Evolutionary conservation across 23 tunicate genomes (phyloP).

Genomic region (Halocynthia roretzi): DNA sequence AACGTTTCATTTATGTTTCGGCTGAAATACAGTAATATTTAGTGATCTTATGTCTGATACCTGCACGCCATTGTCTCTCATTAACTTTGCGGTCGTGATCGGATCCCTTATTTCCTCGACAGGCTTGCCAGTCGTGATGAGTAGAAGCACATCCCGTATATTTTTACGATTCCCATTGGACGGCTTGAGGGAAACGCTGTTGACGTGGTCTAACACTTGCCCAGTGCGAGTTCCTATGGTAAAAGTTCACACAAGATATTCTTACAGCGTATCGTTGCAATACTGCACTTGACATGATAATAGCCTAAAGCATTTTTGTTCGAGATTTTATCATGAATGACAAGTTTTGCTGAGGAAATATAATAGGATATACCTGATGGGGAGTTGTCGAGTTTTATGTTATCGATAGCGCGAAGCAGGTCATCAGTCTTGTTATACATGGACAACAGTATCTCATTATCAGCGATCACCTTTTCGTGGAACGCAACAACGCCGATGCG

Average conservation of each 20-base stretch:
- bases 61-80: background rate
- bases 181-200: background rate
- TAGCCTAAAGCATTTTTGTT: too few species aligned
- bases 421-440: background rate
- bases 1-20: too few species aligned
- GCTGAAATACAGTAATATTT: too few species aligned
- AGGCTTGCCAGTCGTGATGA: background rate
- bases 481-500: constrained; percentile 1
- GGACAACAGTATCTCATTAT: background rate
- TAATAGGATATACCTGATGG: background rate
- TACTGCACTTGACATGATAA: too few species aligned
- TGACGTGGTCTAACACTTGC: constrained; percentile 7
- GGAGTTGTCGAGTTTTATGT: background rate
- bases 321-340: too few species aligned
- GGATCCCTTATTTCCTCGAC: constrained; percentile 1
- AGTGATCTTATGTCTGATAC: background rate
- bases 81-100: background rate
- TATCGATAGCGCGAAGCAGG: background rate
- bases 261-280: background rate
- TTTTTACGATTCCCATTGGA: background rate
- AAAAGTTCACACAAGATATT: background rate
- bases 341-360: too few species aligned
- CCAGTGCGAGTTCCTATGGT: background rate
- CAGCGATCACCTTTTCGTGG: constrained; percentile 2
- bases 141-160: background rate